Conservation (phyloP, 2,888 invertebrate species). For the Liposcelis brunnea region DNA sequence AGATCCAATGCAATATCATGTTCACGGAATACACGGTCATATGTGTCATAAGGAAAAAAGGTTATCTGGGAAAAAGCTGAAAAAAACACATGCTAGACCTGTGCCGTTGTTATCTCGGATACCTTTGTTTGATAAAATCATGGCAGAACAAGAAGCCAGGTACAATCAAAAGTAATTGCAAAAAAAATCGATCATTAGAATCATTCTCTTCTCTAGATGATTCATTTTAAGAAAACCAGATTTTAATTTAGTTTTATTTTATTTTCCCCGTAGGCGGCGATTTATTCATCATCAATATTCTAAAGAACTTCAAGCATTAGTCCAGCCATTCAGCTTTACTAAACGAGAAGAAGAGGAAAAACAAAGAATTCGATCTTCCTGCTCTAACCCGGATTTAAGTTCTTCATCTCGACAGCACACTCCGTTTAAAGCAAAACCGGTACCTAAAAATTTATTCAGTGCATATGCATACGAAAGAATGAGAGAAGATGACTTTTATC, state of each 20-base stretch:
- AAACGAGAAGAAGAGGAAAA: slow-evolving; percentile 37
- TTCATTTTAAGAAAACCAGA: no score
- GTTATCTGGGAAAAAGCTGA: no score
- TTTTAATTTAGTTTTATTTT: no score
- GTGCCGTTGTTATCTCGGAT: slow-evolving; percentile 53
- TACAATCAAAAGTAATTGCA: slow-evolving; percentile 20
- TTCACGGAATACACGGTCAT: no score
- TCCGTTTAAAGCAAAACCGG: slow-evolving; percentile 44
- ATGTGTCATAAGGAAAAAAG: not conserved
- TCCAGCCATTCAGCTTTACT: slow-evolving; percentile 47
- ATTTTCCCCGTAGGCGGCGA: no score
- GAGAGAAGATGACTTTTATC: slow-evolving; percentile 54
- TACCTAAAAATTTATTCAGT: slow-evolving; percentile 50
- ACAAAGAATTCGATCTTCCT: slow-evolving; percentile 12
- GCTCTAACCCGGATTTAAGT: not conserved
- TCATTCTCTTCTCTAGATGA: no score
- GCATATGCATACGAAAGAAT: slow-evolving; percentile 52
- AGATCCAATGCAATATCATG: no score
- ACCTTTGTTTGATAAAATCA: slow-evolving; percentile 50
- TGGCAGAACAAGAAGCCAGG: slow-evolving; percentile 56
- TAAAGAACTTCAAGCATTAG: slow-evolving; percentile 41
- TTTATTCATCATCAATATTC: slow-evolving; percentile 41
- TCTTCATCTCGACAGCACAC: not conserved
- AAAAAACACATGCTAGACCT: no score
- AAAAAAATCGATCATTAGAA: no score